Percentiles rank a stretch among this genome's conserved stretches.
Conservation (phyloP, 2,888 invertebrate genomes). For the Proisotoma minuta region DNA sequence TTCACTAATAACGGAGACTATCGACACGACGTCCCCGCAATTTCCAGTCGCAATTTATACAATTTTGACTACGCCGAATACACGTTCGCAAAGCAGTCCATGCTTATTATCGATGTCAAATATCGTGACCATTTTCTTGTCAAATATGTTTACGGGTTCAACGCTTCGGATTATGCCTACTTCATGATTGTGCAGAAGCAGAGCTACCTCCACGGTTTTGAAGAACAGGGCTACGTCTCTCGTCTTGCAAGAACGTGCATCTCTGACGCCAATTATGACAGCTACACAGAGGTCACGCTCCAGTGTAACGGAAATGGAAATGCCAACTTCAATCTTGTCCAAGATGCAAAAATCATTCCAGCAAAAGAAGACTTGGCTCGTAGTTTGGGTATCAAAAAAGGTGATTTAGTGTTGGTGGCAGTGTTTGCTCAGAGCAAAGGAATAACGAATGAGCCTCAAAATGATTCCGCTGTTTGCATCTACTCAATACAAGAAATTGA, state of each 20-base stretch:
- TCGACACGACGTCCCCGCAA: slow-evolving; percentile 86
- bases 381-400: slow-evolving; percentile 72
- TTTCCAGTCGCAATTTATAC: slow-evolving; percentile 77
- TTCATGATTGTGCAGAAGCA: slow-evolving; percentile 92
- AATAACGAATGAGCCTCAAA: slow-evolving; percentile 75
- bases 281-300: slow-evolving; percentile 92
- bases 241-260: slow-evolving; percentile 89
- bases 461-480: slow-evolving; percentile 85
- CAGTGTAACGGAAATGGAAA: slow-evolving; percentile 65
- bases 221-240: slow-evolving; percentile 84
- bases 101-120: slow-evolving; percentile 82
- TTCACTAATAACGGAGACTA: slow-evolving; percentile 88
- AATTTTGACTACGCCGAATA: slow-evolving; percentile 74
- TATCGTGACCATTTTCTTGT: slow-evolving; percentile 92
- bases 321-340: slow-evolving; percentile 79
- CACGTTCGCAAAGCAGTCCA: slow-evolving; percentile 78
- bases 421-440: slow-evolving; percentile 85
- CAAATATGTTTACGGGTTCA: slow-evolving; percentile 93
- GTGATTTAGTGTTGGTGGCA: slow-evolving; percentile 76
- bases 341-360: slow-evolving; percentile 83
- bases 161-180: slow-evolving; percentile 90
- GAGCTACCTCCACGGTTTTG: slow-evolving; percentile 79
- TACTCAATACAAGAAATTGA: slow-evolving; percentile 87
- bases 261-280: slow-evolving; percentile 89
- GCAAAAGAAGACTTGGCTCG: slow-evolving; percentile 79